phyloP scores from a whole-genome alignment of 2,888 invertebrate genomes.

The Drosophila acutilabella region DNA sequence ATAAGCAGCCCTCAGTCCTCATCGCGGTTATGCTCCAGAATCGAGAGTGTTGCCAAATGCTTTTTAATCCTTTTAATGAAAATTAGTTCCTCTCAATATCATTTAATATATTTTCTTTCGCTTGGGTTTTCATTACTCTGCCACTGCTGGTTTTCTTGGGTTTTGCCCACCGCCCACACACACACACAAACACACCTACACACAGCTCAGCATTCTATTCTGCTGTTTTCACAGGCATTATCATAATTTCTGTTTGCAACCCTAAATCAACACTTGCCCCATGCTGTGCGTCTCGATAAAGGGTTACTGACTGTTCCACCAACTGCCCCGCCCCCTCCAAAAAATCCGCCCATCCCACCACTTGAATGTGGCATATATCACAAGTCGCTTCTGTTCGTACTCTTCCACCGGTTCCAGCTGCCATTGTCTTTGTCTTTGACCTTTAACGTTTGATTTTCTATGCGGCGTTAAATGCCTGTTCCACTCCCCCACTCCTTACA shows the following conservation, averaged over 20 bases:
- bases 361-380: conserved; percentile 44
- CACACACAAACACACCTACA: background rate
- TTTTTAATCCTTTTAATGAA: conserved; percentile 85
- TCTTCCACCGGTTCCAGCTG: conserved; percentile 16
- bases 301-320: conserved; percentile 56
- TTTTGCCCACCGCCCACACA: background rate
- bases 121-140: conserved; percentile 57
- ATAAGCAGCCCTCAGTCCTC: conserved; percentile 51
- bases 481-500: background rate
- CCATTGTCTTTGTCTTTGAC: conserved; percentile 58
- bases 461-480: conserved; percentile 69
- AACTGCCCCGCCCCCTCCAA: background rate
- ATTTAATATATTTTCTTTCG: conserved; percentile 82
- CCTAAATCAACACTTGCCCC: conserved; percentile 83
- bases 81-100: conserved; percentile 83
- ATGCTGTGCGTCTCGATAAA: conserved; percentile 65
- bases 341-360: background rate
- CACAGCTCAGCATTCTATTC: conserved; percentile 19
- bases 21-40: conserved; percentile 27
- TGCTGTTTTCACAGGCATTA: conserved; percentile 82
- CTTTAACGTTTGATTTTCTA: conserved; percentile 74
- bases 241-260: conserved; percentile 84
- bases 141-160: conserved; percentile 2
- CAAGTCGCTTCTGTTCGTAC: conserved; percentile 42
- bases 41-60: conserved; percentile 58